These are phyloP conservation scores for Sthenelais limicola DNA, from an alignment of 2,888 invertebrate genomes.

Conservation along the genomic window DNA sequence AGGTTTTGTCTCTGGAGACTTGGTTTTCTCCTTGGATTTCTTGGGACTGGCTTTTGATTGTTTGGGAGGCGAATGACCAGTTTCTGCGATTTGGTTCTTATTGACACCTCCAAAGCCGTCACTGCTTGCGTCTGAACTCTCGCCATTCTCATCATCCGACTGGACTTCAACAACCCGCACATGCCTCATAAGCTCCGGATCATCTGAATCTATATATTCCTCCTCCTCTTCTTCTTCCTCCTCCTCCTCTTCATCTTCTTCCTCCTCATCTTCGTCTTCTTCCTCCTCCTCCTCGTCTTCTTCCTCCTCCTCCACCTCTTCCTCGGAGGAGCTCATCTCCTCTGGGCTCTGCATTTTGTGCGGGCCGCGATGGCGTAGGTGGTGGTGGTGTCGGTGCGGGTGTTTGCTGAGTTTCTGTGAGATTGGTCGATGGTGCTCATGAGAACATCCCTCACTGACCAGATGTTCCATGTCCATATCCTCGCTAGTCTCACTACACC, in stretches of 20 bases:
- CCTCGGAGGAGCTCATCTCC: slow-evolving; percentile 41
- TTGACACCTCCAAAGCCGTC: slow-evolving; percentile 40
- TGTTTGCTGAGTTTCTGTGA: slow-evolving; percentile 28
- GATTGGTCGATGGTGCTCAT: slow-evolving; percentile 46
- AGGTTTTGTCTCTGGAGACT: neutral
- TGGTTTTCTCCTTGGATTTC: slow-evolving; percentile 2
- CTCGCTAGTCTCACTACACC: slow-evolving; percentile 56
- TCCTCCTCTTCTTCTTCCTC: slow-evolving; percentile 79
- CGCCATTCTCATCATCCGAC: slow-evolving; percentile 55
- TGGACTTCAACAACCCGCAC: slow-evolving; percentile 51
- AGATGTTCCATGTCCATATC: slow-evolving; percentile 39
- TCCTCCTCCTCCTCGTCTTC: slow-evolving; percentile 40
- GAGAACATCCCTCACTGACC: slow-evolving; percentile 44
- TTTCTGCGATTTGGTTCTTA: neutral
- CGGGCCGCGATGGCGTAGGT: slow-evolving; percentile 5
- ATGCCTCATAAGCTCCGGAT: slow-evolving; percentile 60
- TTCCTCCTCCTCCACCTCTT: slow-evolving; percentile 44
- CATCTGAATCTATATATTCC: slow-evolving; percentile 65
- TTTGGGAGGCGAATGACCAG: neutral
- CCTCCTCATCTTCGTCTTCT: slow-evolving; percentile 43
- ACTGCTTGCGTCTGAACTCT: slow-evolving; percentile 62
- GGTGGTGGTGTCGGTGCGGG: slow-evolving; percentile 2
- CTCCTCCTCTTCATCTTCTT: slow-evolving; percentile 54
- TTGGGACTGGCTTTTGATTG: neutral
- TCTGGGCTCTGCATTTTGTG: slow-evolving; percentile 36